phyloP scores from a whole-genome alignment of 2,797 vertebrate species.

The Karalla daura region DNA sequence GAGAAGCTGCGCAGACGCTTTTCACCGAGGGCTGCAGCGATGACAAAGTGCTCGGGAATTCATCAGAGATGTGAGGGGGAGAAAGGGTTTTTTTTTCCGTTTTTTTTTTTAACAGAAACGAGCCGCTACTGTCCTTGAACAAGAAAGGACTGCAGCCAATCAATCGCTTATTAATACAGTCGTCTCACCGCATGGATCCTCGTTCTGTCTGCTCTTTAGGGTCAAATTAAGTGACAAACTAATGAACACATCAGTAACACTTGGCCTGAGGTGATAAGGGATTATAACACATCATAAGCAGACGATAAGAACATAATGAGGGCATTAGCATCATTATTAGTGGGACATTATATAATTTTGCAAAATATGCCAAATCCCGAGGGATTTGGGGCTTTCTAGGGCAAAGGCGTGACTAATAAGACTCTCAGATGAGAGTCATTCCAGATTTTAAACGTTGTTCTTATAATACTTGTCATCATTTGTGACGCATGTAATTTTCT shows the following conservation, averaged over 20 bases:
- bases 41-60: constrained; percentile 61
- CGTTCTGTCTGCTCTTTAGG: constrained; percentile 48
- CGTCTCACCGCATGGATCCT: constrained; percentile 40
- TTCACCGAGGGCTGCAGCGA: constrained; percentile 47
- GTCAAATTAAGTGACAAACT: constrained; percentile 53
- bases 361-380: constrained; percentile 61
- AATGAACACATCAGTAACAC: constrained; percentile 70
- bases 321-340: constrained; percentile 64
- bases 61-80: constrained; percentile 50
- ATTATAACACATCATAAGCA: constrained; percentile 68
- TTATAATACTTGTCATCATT: constrained; percentile 28
- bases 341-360: constrained; percentile 62
- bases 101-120: constrained; percentile 11
- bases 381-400: constrained; percentile 59
- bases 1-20: constrained; percentile 23
- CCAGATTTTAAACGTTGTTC: constrained; percentile 26
- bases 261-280: constrained; percentile 66
- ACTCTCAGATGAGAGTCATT: constrained; percentile 40
- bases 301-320: constrained; percentile 73
- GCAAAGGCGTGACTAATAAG: constrained; percentile 52
- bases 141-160: constrained; percentile 23
- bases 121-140: constrained; percentile 48
- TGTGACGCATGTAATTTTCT: constrained; percentile 14
- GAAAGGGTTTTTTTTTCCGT: constrained; percentile 11
- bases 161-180: constrained; percentile 55